Evolutionary conservation across 2,113 vertebrate species (phyloP), one percentile per base, ranked within the genome.

Genomic region (Haemorhous mexicanus): DNA sequence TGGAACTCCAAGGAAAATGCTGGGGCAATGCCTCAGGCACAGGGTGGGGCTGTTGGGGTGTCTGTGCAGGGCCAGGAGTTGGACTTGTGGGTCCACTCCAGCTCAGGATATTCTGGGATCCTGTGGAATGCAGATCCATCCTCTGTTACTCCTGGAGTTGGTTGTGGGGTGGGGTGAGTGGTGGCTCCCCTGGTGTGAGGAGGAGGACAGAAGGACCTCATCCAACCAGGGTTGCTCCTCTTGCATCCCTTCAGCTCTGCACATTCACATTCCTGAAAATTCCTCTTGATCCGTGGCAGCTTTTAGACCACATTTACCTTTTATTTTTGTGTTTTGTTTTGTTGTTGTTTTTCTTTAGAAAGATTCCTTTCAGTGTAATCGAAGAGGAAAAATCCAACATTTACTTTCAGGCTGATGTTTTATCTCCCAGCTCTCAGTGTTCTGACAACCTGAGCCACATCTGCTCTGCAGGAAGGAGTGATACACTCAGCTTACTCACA

Each of bases 401-500:
- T 83, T 76, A 2, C 23, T 76, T 47, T 43, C 44, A 61, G 58
- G 53, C 32, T 52, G 46, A n/a, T 59, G 33, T 33, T 86, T 80
- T 33, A 53, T 62, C 59, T 74, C 58, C 39, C 68, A 63, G 47
- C 16, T 77, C 47, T 15, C 32, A 7, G 28, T 11, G 62, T 72
- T 81, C 66, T 77, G 44, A 55, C 24, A 30, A 37, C 56, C 47
- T 33, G 43, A 74, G 73, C 28, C 73, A 30, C 23, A 3, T 85
- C 83, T 69, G 35, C 78, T 66, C 52, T n/a, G 80, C 69, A 70
- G 74, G 74, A 72, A 73, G 80, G 73, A 67, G 16, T 49, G 77
- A 94, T 49, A 28, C 90, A 17, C 61, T 37, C 81, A 27, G 33
- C 66, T 95, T 87, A 64, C 73, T 94, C 93, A 82, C 28, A 11